Evolutionary conservation across 1,140 invertebrate species (phyloP).

Genomic region (Nebria ingens): DNA sequence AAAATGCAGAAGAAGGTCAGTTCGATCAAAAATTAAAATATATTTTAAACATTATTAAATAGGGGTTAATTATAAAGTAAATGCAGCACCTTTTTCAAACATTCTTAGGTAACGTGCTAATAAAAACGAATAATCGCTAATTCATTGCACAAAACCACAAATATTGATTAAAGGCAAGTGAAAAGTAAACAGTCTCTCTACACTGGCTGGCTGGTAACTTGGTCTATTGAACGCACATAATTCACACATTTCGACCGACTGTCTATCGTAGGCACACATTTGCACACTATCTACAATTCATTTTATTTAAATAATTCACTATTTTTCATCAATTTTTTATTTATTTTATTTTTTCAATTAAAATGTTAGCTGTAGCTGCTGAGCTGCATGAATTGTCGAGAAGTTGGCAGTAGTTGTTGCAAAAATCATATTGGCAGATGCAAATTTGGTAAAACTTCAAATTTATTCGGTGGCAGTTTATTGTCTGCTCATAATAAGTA

Average conservation of each 20-base stretch:
- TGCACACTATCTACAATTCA: constrained; percentile 7
- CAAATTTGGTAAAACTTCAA: not conserved
- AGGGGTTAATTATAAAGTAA: not conserved
- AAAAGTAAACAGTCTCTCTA: not conserved
- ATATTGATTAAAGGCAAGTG: not conserved
- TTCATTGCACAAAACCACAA: constrained; percentile 1
- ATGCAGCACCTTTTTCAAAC: not conserved
- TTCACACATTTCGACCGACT: not conserved
- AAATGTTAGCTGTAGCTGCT: constrained; percentile 6
- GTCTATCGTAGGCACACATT: constrained; percentile 1
- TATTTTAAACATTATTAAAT: not conserved
- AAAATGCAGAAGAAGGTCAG: not conserved
- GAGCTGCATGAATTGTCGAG: constrained; percentile 3
- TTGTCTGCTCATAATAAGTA: constrained; percentile 5
- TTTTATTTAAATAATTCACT: constrained; percentile 4
- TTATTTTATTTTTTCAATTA: not conserved
- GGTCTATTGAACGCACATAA: constrained; percentile 2
- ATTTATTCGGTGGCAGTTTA: not conserved
- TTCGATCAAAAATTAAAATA: not conserved
- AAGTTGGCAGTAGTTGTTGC: constrained; percentile 4
- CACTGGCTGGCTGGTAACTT: constrained; percentile 7
- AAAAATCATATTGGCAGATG: constrained; percentile 4
- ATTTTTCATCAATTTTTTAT: constrained; percentile 6
- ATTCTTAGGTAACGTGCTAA: not conserved
- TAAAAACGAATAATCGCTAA: not conserved